Evolutionary conservation across 2,888 invertebrate species (phyloP).

Genomic region (Muscina levida): DNA sequence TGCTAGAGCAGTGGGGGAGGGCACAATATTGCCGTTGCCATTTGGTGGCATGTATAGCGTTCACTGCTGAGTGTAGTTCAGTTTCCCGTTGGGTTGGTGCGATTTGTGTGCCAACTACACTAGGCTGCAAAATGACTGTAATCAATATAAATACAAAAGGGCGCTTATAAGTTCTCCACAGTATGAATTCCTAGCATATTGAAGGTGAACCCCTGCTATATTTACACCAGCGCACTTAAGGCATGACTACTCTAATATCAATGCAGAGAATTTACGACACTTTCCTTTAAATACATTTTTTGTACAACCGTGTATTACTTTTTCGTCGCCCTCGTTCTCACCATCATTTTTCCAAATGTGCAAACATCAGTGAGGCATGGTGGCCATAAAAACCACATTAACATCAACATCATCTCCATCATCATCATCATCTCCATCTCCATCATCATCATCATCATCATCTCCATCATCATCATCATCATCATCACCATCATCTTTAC

Average conservation of each 20-base stretch:
- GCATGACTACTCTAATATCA: too few relatives aligned
- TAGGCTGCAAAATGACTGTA: too few relatives aligned
- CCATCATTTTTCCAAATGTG: constrained; percentile 25
- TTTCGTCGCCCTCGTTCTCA: constrained; percentile 1
- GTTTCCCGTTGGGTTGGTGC: constrained; percentile 18
- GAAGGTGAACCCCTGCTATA: too few relatives aligned
- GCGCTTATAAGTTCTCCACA: too few relatives aligned
- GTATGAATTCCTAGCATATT: too few relatives aligned
- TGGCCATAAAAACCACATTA: constrained; percentile 22
- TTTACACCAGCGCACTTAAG: too few relatives aligned
- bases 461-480: constrained; percentile 28
- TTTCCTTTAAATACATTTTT: too few relatives aligned
- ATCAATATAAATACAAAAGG: too few relatives aligned
- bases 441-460: neutral
- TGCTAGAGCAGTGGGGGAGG: neutral
- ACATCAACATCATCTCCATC: constrained; percentile 27
- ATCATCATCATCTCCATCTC: constrained; percentile 24
- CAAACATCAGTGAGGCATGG: constrained; percentile 5
- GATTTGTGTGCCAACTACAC: neutral
- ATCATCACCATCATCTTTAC: constrained; percentile 24
- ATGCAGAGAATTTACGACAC: too few relatives aligned
- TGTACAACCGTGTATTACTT: too few relatives aligned
- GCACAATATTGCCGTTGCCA: neutral
- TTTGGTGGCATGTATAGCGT: constrained; percentile 40
- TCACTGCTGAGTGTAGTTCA: constrained; percentile 9